Base-by-base conservation (phyloP, 2,797 vertebrate species). In the Gouania willdenowi region DNA sequence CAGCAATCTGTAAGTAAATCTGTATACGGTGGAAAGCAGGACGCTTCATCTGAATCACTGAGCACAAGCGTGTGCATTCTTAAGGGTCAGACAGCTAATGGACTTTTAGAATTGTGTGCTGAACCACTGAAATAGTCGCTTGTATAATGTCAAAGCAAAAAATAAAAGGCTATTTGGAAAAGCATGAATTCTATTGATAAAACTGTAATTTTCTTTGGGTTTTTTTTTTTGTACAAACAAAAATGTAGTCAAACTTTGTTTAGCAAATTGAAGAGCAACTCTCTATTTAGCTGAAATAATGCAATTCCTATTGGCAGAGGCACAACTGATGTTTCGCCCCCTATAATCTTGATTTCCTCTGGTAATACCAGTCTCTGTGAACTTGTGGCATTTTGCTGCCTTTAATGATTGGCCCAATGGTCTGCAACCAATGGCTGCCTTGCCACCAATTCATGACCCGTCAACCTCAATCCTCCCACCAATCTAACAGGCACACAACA, bases 361-460 rank as follows among this genome's bases (percentile, higher is more conserved):
- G 44, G 77, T 76, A 82, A 79, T 84, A 72, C 71, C 73, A 70
- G 60, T 79, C 67, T 55, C 56, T 26, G 37, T 85, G 81, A 81
- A 80, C 79, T 66, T 25, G 44, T 86, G 77, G 81, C 75, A 86
- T 83, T 83, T 85, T 58, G 70, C 62, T 77, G 56, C 65, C 73
- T 79, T 84, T 82, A 86, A 82, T 89, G 82, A 87, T 82, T 86
- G 76, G 80, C 84, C 81, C 77, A 75, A 68, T 78, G 57, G 68
- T 77, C 84, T 82, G 86, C 82, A 86, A 78, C 76, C 79, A 72
- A 69, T 72, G 75, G 81, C 82, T 72, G 74, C 48, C 66, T 71
- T 78, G 71, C 87, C 74, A 79, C 83, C 84, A 91, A 92, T 92
- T 91, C 89, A 86, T 87, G 82, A 82, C 83, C 85, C 79, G 89